phyloP scores from a whole-genome alignment of 2,113 vertebrate species.

The Morone chrysops region DNA sequence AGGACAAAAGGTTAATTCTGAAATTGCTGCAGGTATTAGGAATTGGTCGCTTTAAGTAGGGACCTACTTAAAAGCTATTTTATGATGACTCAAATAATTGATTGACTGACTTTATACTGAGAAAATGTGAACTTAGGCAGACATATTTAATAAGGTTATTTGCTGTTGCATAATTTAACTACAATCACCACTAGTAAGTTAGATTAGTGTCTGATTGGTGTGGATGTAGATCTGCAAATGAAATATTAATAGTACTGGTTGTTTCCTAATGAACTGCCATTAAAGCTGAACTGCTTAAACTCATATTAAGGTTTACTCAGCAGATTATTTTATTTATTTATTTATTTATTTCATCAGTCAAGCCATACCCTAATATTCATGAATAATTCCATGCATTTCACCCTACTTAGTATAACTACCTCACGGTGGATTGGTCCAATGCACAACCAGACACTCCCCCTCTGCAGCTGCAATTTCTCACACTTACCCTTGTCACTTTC shows the following conservation, averaged over 20 bases:
- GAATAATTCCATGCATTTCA: slow-evolving; percentile 19
- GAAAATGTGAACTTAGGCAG: background rate
- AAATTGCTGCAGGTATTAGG: background rate
- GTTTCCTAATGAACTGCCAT: slow-evolving; percentile 23
- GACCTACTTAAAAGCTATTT: background rate
- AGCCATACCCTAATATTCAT: background rate
- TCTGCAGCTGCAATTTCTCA: background rate
- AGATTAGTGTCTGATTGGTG: background rate
- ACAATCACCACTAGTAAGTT: background rate
- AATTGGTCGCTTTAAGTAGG: background rate
- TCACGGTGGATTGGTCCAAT: background rate
- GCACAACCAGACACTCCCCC: background rate
- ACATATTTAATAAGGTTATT: background rate
- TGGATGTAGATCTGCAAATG: background rate
- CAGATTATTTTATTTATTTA: slow-evolving; percentile 15
- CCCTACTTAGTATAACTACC: background rate
- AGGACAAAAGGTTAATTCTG: background rate
- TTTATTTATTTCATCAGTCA: slow-evolving; percentile 16
- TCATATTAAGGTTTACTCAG: slow-evolving; percentile 23
- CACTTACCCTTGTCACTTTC: background rate
- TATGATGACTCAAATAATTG: background rate
- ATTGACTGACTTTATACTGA: too few species aligned
- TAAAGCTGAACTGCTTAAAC: slow-evolving; percentile 7
- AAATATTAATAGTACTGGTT: slow-evolving; percentile 20
- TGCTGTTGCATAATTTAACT: background rate